Base-by-base conservation (phyloP, 2,888 invertebrate genomes). In the Conomelus anceps region DNA sequence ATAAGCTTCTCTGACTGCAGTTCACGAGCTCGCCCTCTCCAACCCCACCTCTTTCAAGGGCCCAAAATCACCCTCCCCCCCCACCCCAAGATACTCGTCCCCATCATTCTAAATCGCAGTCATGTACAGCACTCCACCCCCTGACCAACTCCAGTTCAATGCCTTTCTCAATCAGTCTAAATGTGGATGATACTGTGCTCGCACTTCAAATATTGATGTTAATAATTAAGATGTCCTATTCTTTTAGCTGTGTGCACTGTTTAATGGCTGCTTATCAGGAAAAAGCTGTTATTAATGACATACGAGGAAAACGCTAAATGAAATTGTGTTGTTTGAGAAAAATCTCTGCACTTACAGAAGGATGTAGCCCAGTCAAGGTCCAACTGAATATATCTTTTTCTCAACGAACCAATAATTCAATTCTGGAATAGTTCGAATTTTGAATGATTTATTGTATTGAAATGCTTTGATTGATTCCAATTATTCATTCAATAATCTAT, bases 1-100 rank as follows among this genome's bases (percentile, higher is more conserved):
- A 86, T 86, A 86, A 86, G 86, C 86, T 29, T 24, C 24, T 86
- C 26, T 86, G 86, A 86, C 86, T 86, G 63, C 63, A 63, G 63
- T 63, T 63, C 63, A 63, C 63, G n/a, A 20, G n/a, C n/a, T n/a
- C 63, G 6, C 26, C 86, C 86, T 20, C 23, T 11, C 23, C 85
- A 3, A 9, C 24, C n/a, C 29, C 22, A 17, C 22, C 85, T 22
- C 29, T 86, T 86, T 86, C 86, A 23, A 86, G 86, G 24, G 17
- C 11, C 23, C 85, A 85, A 22, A 22, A 22, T n/a, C 84, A 23
- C 86, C 26, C 86, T 23, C 29, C 86, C 24, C 22, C 26, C 26
- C 17, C 85, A 85, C 22, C 17, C 23, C 22, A 85, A 22, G n/a
- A 85, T 85, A 7, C 26, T 11, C 11, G 11, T 4, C n/a, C 26